Conservation (phyloP, 2,797 vertebrate genomes). For the Urosaurus nigricauda region DNA sequence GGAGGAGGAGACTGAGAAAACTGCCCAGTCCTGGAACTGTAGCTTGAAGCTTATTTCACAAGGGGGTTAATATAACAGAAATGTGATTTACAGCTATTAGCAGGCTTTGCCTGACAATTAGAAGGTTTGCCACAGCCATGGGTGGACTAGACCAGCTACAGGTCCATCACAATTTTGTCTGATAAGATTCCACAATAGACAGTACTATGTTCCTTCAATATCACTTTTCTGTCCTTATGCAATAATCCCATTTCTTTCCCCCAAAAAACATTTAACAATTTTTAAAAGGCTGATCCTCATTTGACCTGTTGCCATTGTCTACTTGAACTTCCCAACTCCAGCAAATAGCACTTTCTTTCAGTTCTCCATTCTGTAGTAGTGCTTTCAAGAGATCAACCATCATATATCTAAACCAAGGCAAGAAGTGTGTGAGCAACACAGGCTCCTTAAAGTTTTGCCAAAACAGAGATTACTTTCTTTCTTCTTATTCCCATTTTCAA, state of each 20-base stretch:
- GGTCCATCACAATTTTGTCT: too few relatives aligned
- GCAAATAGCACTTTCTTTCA: background rate
- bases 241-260: background rate
- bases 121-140: too few relatives aligned
- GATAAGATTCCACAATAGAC: too few relatives aligned
- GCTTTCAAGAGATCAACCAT: constrained; percentile 5
- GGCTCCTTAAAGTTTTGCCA: background rate
- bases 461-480: background rate
- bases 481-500: background rate
- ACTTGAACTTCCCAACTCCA: background rate
- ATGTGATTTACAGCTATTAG: too few relatives aligned
- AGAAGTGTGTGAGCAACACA: background rate
- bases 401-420: background rate
- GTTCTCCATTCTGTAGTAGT: background rate
- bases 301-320: background rate
- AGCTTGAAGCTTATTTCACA: too few relatives aligned
- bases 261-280: background rate
- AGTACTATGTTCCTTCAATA: too few relatives aligned
- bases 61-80: too few relatives aligned
- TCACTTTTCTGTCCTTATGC: too few relatives aligned
- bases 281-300: background rate
- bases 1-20: too few relatives aligned
- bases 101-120: too few relatives aligned
- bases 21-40: too few relatives aligned
- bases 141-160: too few relatives aligned